Percentiles rank a stretch among this genome's conserved stretches.
These are phyloP conservation scores for Eulemur mongoz DNA, from an alignment of 2,797 vertebrate genomes.

Conservation along the genomic window DNA sequence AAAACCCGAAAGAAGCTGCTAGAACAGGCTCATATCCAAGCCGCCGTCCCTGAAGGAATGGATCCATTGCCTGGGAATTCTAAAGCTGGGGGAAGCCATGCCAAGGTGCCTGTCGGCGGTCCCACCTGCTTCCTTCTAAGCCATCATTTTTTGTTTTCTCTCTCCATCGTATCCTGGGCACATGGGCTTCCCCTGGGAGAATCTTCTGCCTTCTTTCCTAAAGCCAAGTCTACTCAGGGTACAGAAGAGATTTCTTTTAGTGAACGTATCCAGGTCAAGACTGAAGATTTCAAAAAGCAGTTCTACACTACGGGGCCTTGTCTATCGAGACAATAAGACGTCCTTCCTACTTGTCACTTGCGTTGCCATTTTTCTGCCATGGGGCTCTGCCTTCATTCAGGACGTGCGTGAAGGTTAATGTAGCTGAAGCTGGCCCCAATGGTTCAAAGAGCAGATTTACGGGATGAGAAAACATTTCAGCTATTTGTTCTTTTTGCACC, in stretches of 20 bases:
- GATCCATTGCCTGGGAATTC: not conserved
- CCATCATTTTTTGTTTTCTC: not conserved
- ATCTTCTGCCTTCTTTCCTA: not conserved
- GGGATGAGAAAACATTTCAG: conserved; percentile 55
- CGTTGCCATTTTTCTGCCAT: not conserved
- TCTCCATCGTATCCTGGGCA: not conserved
- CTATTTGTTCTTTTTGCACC: not conserved
- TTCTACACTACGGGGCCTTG: not conserved
- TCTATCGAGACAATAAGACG: not conserved
- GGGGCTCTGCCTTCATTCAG: conserved; percentile 26
- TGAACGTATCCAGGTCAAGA: not conserved
- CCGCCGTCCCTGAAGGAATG: not conserved
- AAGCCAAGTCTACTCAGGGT: not conserved
- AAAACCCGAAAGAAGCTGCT: conserved; percentile 37
- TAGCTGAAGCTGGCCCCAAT: not conserved
- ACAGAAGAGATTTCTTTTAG: not conserved
- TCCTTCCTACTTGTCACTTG: not conserved
- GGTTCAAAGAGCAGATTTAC: not conserved
- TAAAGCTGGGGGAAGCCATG: not conserved
- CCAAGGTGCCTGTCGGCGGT: not conserved
- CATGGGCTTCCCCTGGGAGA: not conserved
- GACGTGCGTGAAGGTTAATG: not conserved
- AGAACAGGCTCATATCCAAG: not conserved
- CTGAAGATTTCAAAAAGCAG: not conserved
- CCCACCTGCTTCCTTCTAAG: not conserved